Percentiles rank a stretch among this genome's conserved stretches.
phyloP scores from a whole-genome alignment of 92 coral and sea anemone species.

The Zoanthus solanderi region DNA sequence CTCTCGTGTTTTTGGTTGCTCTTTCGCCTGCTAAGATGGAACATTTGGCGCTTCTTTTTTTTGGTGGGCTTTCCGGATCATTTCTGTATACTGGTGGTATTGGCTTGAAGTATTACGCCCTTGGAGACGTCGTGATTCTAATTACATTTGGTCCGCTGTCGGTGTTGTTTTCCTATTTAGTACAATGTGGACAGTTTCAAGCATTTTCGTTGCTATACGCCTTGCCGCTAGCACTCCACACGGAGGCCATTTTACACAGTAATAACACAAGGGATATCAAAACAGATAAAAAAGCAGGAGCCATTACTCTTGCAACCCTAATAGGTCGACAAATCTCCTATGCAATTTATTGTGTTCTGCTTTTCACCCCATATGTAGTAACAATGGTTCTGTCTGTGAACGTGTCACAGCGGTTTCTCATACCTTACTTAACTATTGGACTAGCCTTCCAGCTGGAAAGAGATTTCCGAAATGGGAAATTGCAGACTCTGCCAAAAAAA shows the following conservation, averaged over 20 bases:
- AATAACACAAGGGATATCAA: constrained; percentile 93
- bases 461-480: constrained; percentile 77
- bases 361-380: constrained; percentile 90
- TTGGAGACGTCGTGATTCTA: constrained; percentile 94
- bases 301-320: constrained; percentile 86
- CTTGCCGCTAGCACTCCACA: constrained; percentile 85
- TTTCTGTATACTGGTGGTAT: constrained; percentile 97
- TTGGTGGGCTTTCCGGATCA: constrained; percentile 98
- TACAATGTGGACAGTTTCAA: constrained; percentile 90
- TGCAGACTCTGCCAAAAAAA: constrained; percentile 68
- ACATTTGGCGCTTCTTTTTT: constrained; percentile 91
- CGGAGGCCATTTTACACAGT: constrained; percentile 96
- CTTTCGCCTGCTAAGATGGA: constrained; percentile 93
- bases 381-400: constrained; percentile 88
- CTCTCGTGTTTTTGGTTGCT: constrained; percentile 80
- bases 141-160: constrained; percentile 98
- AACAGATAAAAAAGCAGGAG: constrained; percentile 84
- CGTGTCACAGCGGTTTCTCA: constrained; percentile 71
- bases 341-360: constrained; percentile 74
- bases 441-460: constrained; percentile 86
- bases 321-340: constrained; percentile 86
- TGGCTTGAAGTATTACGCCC: constrained; percentile 95
- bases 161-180: constrained; percentile 86
- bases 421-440: constrained; percentile 78
- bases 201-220: constrained; percentile 79